Conservation (phyloP, 2,888 invertebrate species). For the Aleiodes leptofemur region DNA sequence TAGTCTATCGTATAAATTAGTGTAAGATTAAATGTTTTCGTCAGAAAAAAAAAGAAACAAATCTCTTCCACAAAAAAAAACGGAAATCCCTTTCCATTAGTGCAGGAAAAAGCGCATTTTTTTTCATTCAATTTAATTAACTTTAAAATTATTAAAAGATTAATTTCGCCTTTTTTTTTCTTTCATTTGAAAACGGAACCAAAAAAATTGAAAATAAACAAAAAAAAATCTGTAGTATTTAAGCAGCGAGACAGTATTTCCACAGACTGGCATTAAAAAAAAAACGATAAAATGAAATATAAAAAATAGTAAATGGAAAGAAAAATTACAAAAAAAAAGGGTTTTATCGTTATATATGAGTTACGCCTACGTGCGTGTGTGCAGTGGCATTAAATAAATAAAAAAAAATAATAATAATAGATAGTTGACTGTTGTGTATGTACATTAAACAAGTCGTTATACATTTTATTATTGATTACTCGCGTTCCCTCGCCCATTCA, state of each 20-base stretch:
- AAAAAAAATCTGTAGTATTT: slow-evolving; percentile 39
- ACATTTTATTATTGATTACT: slow-evolving; percentile 53
- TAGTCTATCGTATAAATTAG: slow-evolving; percentile 56
- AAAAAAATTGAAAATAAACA: not conserved
- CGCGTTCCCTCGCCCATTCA: slow-evolving; percentile 50
- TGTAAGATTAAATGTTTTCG: slow-evolving; percentile 45
- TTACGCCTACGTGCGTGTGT: slow-evolving; percentile 67
- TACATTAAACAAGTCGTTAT: slow-evolving; percentile 58
- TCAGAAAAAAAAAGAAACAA: slow-evolving; percentile 29
- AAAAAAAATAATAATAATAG: slow-evolving; percentile 54
- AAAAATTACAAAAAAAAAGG: slow-evolving; percentile 57
- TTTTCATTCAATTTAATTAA: not conserved
- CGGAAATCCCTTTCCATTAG: slow-evolving; percentile 11
- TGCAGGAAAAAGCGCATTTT: not conserved
- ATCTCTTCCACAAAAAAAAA: slow-evolving; percentile 41
- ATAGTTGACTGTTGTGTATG: slow-evolving; percentile 63
- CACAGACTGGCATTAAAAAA: slow-evolving; percentile 68
- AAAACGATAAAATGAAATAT: slow-evolving; percentile 36
- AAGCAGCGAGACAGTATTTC: slow-evolving; percentile 67
- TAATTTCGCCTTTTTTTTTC: slow-evolving; percentile 4
- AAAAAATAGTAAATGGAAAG: slow-evolving; percentile 45
- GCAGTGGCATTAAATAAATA: slow-evolving; percentile 67
- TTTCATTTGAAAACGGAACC: slow-evolving; percentile 24
- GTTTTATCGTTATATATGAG: slow-evolving; percentile 69
- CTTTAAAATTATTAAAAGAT: not conserved